Percentiles rank a stretch among this genome's conserved stretches.
phyloP scores from a whole-genome alignment of 92 coral and sea anemone genomes.

The Zoanthus sociatus region DNA sequence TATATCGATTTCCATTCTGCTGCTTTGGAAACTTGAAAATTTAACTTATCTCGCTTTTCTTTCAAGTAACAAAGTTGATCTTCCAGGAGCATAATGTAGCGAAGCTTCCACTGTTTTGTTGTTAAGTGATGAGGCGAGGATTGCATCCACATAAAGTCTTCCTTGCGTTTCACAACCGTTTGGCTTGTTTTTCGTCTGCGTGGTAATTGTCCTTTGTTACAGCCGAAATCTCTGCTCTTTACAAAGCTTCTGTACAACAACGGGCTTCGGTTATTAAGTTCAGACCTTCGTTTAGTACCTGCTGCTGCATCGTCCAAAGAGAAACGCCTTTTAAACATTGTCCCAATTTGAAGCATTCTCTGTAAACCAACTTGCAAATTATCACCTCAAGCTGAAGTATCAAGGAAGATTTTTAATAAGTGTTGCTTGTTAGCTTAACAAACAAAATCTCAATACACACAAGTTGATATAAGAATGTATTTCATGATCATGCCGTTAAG shows the following conservation, averaged over 20 bases:
- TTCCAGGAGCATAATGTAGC: constrained; percentile 38
- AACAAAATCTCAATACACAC: too few species aligned
- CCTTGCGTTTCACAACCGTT: constrained; percentile 10
- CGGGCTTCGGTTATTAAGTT: constrained; percentile 9
- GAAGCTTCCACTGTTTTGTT: constrained; percentile 35
- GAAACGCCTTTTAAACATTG: constrained; percentile 1
- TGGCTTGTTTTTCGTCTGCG: constrained; percentile 1
- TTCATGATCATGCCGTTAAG: too few species aligned
- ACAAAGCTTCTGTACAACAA: constrained; percentile 19
- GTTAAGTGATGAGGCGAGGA: not conserved
- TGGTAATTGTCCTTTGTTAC: not conserved
- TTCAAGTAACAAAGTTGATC: constrained; percentile 41
- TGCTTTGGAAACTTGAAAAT: constrained; percentile 11
- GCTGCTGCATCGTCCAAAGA: not conserved
- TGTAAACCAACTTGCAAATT: not conserved
- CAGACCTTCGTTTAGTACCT: not conserved
- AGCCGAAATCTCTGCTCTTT: constrained; percentile 9
- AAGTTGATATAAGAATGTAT: too few species aligned
- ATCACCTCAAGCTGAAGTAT: too few species aligned
- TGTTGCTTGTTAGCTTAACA: too few species aligned
- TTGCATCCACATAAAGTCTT: constrained; percentile 44
- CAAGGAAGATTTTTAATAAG: too few species aligned
- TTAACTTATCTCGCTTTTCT: constrained; percentile 45
- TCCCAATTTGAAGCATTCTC: not conserved
- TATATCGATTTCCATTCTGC: constrained; percentile 38